Evolutionary conservation across 2,113 vertebrate species (phyloP).

Genomic region (Antechinus stuartii): DNA sequence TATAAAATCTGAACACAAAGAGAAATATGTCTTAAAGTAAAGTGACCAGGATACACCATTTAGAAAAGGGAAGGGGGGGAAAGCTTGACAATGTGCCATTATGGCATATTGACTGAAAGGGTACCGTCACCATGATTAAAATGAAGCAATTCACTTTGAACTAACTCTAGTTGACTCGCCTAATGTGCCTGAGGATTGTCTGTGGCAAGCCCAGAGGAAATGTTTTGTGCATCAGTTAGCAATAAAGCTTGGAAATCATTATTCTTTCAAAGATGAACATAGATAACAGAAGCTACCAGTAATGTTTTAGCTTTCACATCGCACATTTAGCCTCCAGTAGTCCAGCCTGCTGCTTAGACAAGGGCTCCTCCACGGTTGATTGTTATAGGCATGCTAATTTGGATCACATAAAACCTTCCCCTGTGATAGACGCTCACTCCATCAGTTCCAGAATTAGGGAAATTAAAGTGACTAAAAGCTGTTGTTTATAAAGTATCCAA

Average conservation of each 20-base stretch:
- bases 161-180: constrained; percentile 84
- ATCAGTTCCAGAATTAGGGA: constrained; percentile 7
- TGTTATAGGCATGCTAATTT: constrained; percentile 5
- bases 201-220: constrained; percentile 85
- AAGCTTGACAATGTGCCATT: constrained; percentile 59
- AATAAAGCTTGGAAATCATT: constrained; percentile 83
- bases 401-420: neutral
- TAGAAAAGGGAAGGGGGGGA: constrained; percentile 56
- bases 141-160: constrained; percentile 86
- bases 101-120: constrained; percentile 73
- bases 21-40: constrained; percentile 77
- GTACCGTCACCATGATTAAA: constrained; percentile 82
- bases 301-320: constrained; percentile 39
- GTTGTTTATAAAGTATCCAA: constrained; percentile 23
- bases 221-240: constrained; percentile 84
- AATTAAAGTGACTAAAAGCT: constrained; percentile 9
- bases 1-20: constrained; percentile 68
- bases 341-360: constrained; percentile 6
- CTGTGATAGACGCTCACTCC: neutral
- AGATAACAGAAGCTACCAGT: constrained; percentile 74
- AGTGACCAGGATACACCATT: constrained; percentile 73
- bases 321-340: neutral
- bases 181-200: constrained; percentile 83
- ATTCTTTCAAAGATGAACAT: constrained; percentile 79
- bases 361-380: constrained; percentile 1